phyloP scores from a whole-genome alignment of 2,797 vertebrate genomes.

The Liparis tanakae region DNA sequence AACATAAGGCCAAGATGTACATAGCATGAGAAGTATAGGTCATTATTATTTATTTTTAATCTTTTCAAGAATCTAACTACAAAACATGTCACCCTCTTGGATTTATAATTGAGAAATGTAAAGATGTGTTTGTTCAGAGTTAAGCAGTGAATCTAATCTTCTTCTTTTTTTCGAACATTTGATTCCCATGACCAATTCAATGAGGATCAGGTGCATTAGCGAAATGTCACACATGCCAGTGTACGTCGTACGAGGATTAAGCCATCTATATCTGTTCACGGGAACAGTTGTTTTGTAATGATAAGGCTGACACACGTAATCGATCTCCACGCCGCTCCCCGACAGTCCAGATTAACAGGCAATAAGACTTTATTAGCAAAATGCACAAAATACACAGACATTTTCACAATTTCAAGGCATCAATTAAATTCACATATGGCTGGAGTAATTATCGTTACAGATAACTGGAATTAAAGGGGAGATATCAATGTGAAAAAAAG shows the following conservation, averaged over 20 bases:
- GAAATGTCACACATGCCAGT: conserved; percentile 64
- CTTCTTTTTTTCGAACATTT: conserved; percentile 40
- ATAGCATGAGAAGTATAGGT: not conserved
- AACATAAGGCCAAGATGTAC: conserved; percentile 10
- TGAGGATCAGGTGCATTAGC: conserved; percentile 68
- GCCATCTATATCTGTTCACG: conserved; percentile 59
- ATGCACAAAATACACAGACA: conserved; percentile 72
- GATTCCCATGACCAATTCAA: conserved; percentile 58
- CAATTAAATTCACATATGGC: conserved; percentile 82
- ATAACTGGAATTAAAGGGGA: conserved; percentile 74
- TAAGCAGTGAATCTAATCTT: conserved; percentile 27
- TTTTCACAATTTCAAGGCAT: conserved; percentile 77
- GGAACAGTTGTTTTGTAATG: conserved; percentile 68
- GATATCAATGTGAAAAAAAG: conserved; percentile 62
- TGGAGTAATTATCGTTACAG: conserved; percentile 78
- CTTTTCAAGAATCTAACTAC: not conserved
- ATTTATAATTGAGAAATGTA: conserved; percentile 3
- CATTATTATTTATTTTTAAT: not conserved
- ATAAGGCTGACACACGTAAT: conserved; percentile 69
- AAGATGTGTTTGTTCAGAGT: conserved; percentile 1
- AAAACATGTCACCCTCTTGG: not conserved
- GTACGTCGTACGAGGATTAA: conserved; percentile 60
- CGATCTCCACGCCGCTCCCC: conserved; percentile 63
- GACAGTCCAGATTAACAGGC: conserved; percentile 73
- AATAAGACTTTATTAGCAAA: conserved; percentile 74